Base-by-base conservation (phyloP, 2,113 vertebrate genomes). In the Pitta sordida region DNA sequence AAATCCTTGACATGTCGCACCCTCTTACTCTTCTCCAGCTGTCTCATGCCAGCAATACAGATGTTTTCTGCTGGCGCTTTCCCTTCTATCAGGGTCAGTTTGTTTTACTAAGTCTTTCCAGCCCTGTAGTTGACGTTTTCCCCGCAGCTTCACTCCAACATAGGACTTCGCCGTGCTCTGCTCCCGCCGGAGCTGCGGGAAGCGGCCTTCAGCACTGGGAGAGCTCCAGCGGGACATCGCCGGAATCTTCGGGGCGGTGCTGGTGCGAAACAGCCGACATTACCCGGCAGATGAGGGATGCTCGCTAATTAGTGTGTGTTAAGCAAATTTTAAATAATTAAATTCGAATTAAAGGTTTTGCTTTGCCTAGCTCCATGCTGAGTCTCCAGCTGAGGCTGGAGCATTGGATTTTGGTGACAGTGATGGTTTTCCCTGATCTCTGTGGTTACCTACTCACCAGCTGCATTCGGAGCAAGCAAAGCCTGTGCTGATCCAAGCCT, bases 151-250 rank as follows among this genome's bases (percentile, higher is more conserved):
- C 13, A 0, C 71, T 52, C 44, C 8, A 1, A 2, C 4, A 16
- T 19, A 5, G 0, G 6, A 1, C 29, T 19, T 6, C 22, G 7
- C 34, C 0, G 1, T 2, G 68, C 68, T 15, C 4, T 1, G 78
- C 34, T 17, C 4, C 52, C 3, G 34, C 22, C 2, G 49, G 32
- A 32, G 58, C 68, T 17, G 48, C 5, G 7, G 4, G 22, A 32
- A 44, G 39, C 3, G 70, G 30, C 76, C 80, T 88, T 96, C 95
- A 94, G 95, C 94, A 96, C 94, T 1, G 37, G 92, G 96, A 95
- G 94, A 91, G 83, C 92, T 95, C 93, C 90, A 10, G 76, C 51
- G 8, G 75, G 58, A 48, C 49, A 21, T 21, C 2, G 17, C 83
- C 26, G 18, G 60, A 18, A 37, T 63, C 53, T 23, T 32, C 63